phyloP scores from a whole-genome alignment of 2,113 vertebrate genomes.

The Lophochroa leadbeateri region DNA sequence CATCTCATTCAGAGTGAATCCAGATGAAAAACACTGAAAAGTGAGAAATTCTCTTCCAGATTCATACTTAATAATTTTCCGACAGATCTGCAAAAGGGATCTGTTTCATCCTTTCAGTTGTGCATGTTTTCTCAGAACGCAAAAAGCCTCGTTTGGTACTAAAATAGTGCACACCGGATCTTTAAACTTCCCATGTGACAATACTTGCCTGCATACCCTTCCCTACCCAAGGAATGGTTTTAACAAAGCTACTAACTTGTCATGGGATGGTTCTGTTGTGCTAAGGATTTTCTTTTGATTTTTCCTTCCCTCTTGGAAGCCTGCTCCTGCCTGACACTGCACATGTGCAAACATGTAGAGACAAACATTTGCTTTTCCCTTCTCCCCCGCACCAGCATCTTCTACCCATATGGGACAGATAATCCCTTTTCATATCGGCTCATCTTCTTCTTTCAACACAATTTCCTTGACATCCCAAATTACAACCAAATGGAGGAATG shows the following conservation, averaged over 20 bases:
- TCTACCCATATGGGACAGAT: slow-evolving; percentile 50
- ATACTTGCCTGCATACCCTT: neutral
- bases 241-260: neutral
- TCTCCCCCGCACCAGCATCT: slow-evolving; percentile 28
- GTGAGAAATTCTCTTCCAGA: neutral
- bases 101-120: neutral
- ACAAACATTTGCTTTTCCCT: slow-evolving; percentile 40
- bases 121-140: neutral
- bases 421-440: slow-evolving; percentile 22
- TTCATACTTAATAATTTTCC: neutral
- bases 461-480: slow-evolving; percentile 56
- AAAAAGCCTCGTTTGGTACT: neutral
- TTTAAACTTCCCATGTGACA: neutral
- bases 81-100: neutral
- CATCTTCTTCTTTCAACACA: slow-evolving; percentile 37
- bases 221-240: neutral
- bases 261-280: neutral
- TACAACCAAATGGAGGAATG: slow-evolving; percentile 36
- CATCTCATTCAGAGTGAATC: neutral
- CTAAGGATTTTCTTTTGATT: neutral
- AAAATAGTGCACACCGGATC: neutral
- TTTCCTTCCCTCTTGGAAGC: neutral
- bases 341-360: slow-evolving; percentile 26
- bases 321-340: neutral
- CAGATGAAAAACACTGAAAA: neutral